Evolutionary conservation across 2,888 invertebrate species (phyloP).

Genomic region (Pardosa pseudoannulata): DNA sequence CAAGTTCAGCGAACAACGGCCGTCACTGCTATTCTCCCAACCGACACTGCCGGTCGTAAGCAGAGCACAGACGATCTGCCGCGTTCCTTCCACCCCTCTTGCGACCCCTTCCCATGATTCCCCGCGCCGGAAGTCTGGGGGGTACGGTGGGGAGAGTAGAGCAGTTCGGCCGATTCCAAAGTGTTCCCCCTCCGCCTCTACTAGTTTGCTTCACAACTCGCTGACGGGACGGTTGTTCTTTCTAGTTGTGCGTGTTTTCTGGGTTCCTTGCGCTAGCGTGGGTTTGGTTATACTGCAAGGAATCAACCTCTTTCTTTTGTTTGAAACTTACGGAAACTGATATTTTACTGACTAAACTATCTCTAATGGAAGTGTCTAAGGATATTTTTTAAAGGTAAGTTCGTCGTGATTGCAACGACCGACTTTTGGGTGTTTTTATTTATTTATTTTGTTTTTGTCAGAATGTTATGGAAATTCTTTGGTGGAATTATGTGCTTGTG

Average conservation of each 20-base stretch:
- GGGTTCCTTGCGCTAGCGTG: background rate
- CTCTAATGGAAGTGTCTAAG: background rate
- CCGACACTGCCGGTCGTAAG: background rate
- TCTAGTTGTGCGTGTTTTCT: background rate
- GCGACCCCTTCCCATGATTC: conserved; percentile 28
- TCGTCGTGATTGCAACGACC: background rate
- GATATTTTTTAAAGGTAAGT: conserved; percentile 4
- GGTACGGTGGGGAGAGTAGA: conserved; percentile 7
- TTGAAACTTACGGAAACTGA: background rate
- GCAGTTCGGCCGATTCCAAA: background rate
- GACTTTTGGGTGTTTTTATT: background rate
- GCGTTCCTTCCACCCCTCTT: background rate
- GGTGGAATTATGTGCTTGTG: too few species aligned
- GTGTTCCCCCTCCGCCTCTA: background rate
- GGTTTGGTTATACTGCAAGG: background rate
- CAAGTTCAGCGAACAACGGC: background rate
- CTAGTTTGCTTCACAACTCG: conserved; percentile 7
- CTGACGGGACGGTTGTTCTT: background rate
- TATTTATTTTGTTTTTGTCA: too few species aligned
- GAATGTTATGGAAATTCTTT: background rate
- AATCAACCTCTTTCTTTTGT: background rate
- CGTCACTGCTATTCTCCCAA: background rate
- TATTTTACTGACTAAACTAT: background rate
- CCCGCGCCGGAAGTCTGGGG: conserved; percentile 19
- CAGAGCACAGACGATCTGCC: background rate